These are phyloP conservation scores for Anthopleura xanthogrammica DNA, from an alignment of 92 coral and sea anemone species.

Conservation along the genomic window DNA sequence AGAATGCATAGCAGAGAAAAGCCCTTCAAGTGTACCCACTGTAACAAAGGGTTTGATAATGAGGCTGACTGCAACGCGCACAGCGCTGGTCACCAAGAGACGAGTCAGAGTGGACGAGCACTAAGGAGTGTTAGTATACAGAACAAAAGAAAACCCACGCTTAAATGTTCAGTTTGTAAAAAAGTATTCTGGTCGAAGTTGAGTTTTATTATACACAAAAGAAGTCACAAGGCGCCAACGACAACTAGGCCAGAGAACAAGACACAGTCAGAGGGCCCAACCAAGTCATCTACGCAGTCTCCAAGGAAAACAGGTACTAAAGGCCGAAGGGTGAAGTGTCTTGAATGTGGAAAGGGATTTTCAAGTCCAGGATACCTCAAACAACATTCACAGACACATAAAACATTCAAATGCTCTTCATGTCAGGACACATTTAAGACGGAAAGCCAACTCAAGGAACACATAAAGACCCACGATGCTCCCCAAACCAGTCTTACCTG, in stretches of 20 bases:
- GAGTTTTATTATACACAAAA: conserved; percentile 14
- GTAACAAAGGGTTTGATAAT: conserved; percentile 24
- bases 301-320: not conserved
- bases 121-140: not conserved
- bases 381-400: not conserved
- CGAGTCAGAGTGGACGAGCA: not conserved
- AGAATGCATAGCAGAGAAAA: conserved; percentile 31
- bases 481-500: conserved; percentile 15
- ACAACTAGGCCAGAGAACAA: not conserved
- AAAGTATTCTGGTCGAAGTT: conserved; percentile 20
- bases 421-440: conserved; percentile 18
- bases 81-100: conserved; percentile 17
- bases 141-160: not conserved
- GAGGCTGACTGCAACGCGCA: conserved; percentile 15
- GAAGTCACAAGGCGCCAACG: conserved; percentile 14
- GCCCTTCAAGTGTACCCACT: conserved; percentile 25
- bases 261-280: not conserved
- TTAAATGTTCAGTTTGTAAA: conserved; percentile 34
- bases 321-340: conserved; percentile 8
- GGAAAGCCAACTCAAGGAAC: conserved; percentile 2
- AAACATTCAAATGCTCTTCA: not conserved
- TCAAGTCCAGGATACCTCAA: conserved; percentile 16
- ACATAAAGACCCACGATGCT: conserved; percentile 19
- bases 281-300: conserved; percentile 2
- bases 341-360: conserved; percentile 23